phyloP scores from a whole-genome alignment of 2,113 vertebrate genomes.

The Carollia perspicillata region DNA sequence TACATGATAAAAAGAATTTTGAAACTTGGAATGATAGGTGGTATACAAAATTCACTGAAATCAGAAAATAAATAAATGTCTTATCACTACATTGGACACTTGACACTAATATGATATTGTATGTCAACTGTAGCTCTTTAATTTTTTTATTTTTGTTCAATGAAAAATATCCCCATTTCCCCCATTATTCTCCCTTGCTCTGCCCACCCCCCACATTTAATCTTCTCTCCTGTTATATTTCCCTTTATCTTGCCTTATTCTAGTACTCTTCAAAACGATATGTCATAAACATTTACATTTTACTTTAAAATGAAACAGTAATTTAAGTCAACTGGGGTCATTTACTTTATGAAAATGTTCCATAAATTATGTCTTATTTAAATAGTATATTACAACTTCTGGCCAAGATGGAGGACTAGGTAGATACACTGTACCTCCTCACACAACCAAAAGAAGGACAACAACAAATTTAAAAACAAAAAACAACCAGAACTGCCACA shows the following conservation, averaged over 20 bases:
- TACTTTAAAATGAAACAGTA: constrained; percentile 1
- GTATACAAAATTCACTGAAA: neutral
- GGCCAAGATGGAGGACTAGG: too few species aligned
- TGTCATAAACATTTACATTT: neutral
- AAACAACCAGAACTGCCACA: too few species aligned
- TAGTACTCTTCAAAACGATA: neutral
- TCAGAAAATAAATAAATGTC: constrained; percentile 34
- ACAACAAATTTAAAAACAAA: too few species aligned
- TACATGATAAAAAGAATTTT: constrained; percentile 17
- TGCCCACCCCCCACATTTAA: too few species aligned
- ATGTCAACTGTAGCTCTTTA: neutral
- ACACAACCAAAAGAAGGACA: too few species aligned
- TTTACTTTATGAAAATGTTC: neutral
- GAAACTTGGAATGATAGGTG: constrained; percentile 18
- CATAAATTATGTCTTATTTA: neutral
- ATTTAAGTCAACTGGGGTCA: neutral
- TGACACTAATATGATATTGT: neutral
- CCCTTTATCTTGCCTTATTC: neutral
- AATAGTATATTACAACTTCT: neutral
- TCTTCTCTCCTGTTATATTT: neutral
- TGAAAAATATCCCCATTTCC: too few species aligned
- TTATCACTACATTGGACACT: neutral
- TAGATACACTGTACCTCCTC: too few species aligned
- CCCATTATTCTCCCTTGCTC: too few species aligned
- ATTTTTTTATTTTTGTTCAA: neutral